Conservation (phyloP, 2,113 vertebrate species). For the Australoheros scitulus region DNA sequence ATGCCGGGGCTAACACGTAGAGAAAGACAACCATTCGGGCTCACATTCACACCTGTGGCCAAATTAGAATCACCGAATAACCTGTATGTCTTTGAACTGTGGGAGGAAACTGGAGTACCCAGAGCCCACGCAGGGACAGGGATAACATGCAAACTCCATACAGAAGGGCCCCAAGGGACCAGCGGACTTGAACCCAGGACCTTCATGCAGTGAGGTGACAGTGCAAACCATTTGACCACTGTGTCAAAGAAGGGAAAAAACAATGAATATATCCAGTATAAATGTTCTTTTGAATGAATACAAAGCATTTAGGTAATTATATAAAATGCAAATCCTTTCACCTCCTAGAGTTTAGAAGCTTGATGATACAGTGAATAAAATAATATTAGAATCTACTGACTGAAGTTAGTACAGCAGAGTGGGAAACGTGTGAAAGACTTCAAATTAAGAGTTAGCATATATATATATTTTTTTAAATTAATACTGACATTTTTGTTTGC, state of each 20-base stretch:
- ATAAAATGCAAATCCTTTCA: not conserved
- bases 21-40: no score
- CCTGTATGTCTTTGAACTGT: no score
- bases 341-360: not conserved
- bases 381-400: not conserved
- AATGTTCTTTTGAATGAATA: rapidly evolving
- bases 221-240: no score
- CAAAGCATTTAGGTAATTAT: rapidly evolving
- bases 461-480: no score
- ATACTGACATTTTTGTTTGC: rapidly evolving
- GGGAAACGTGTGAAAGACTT: not conserved
- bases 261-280: rapidly evolving
- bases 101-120: no score
- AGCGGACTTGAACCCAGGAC: not conserved
- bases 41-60: no score
- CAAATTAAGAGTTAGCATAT: not conserved
- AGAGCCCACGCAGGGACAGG: no score
- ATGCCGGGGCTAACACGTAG: not conserved
- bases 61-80: no score
- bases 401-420: not conserved
- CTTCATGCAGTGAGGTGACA: not conserved
- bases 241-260: no score
- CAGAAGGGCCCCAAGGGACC: no score
- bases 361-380: not conserved
- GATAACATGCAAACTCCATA: no score